phyloP scores from a whole-genome alignment of 2,113 vertebrate genomes.

The Irena cyanogastra region DNA sequence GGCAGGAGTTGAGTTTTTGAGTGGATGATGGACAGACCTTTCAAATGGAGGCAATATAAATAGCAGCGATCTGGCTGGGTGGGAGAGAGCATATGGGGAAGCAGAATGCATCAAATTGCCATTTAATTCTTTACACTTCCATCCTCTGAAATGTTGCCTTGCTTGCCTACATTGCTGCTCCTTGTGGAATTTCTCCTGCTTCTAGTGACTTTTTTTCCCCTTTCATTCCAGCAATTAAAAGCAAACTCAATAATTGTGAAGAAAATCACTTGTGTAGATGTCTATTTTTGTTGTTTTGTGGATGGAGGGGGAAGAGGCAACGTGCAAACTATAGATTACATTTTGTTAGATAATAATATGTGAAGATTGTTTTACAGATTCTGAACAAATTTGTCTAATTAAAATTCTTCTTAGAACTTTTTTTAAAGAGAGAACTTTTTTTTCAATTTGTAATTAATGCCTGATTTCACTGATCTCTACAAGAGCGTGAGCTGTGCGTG shows the following conservation, averaged over 20 bases:
- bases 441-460: not conserved
- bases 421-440: not conserved
- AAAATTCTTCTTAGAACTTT: not conserved
- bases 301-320: slow-evolving; percentile 14
- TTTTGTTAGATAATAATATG: not conserved
- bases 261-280: not conserved
- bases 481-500: not conserved
- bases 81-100: slow-evolving; percentile 51
- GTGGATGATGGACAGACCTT: slow-evolving; percentile 37
- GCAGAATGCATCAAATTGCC: slow-evolving; percentile 46
- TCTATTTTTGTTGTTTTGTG: not conserved
- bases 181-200: slow-evolving; percentile 33
- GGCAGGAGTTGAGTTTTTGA: slow-evolving; percentile 2
- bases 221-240: slow-evolving; percentile 36
- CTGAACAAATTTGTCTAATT: not conserved
- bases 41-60: slow-evolving; percentile 28
- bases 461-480: not conserved
- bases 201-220: slow-evolving; percentile 15
- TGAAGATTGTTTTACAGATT: not conserved
- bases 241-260: not conserved
- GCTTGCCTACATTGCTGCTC: slow-evolving; percentile 30
- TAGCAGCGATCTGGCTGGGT: slow-evolving; percentile 25
- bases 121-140: slow-evolving; percentile 44
- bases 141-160: slow-evolving; percentile 23
- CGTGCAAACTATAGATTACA: not conserved